Base-by-base conservation (phyloP, 2,888 invertebrate genomes). In the Cabera pusaria region DNA sequence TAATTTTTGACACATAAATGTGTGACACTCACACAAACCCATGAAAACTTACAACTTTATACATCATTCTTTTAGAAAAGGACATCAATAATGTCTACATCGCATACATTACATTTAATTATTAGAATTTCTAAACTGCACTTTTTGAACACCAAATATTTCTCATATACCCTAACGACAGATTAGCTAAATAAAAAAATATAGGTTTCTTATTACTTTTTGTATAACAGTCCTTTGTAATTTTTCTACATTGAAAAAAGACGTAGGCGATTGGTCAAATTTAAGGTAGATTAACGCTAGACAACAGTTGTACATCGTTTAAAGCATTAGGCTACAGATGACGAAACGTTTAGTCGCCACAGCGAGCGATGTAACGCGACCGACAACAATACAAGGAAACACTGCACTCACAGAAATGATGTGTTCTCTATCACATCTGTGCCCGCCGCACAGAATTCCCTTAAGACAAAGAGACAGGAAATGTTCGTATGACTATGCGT, bases 131-230 rank as follows among this genome's bases (percentile, higher is more conserved):
- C 67, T 75, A 74, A 68, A 76, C 73, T 72, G 76, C 71, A 75
- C 68, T 73, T 76, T 65, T 75, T 85, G 84, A 85, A 86, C 83
- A 82, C 84, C 71, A 75, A 84, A 76, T 69, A 76, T 75, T 72
- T 59, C n/a, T 55, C 49, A 61, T 72, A 60, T 77, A 82, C 66
- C 78, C 81, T 85, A 84, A 80, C 54, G 71, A 79, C 75, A 79
- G 82, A 70, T 82, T 80, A 79, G 82, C 83, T 86, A 85, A 81
- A 71, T 85, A 86, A 87, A 87, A 86, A 87, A 86, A 86, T 85
- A 86, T 83, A 86, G 72, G 77, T 75, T 58, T 65, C 54, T 63
- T 66, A 35, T 45, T 32, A 33, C 23, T 67, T 62, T 74, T 74
- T 74, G 67, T 81, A 83, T 74, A 80, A 76, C 74, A 80, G 76